phyloP scores from a whole-genome alignment of 2,113 vertebrate genomes.

The Notechis scutatus region DNA sequence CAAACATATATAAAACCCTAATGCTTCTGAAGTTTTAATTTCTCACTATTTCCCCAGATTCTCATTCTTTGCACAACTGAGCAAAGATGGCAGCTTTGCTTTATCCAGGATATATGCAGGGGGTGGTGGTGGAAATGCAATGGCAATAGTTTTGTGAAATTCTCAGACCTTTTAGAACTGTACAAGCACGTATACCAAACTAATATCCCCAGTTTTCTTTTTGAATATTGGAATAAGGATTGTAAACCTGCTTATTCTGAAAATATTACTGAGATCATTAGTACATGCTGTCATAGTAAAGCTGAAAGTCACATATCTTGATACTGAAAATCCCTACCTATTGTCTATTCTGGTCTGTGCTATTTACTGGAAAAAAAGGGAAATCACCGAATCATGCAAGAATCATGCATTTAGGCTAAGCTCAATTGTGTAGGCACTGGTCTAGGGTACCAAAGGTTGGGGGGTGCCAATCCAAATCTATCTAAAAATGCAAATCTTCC shows the following conservation, averaged over 20 bases:
- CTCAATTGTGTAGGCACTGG: background rate
- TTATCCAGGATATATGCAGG: background rate
- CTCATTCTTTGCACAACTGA: background rate
- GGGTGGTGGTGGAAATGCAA: background rate
- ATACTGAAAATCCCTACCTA: background rate
- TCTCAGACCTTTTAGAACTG: background rate
- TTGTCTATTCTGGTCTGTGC: background rate
- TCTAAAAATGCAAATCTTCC: background rate
- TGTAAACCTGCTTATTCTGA: background rate
- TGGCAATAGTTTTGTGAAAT: background rate
- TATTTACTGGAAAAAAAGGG: background rate
- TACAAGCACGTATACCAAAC: background rate
- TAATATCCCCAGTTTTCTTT: background rate
- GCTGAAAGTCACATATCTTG: background rate
- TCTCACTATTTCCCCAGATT: background rate
- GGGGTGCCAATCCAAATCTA: background rate
- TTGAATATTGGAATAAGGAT: background rate
- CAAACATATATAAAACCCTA: background rate
- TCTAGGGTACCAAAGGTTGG: background rate
- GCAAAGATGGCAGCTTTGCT: background rate
- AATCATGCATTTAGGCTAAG: background rate
- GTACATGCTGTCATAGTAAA: background rate
- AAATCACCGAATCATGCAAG: background rate
- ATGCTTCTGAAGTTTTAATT: background rate
- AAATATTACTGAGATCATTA: background rate